phyloP scores from a whole-genome alignment of 2,888 invertebrate genomes.

The Tortrix viridana region DNA sequence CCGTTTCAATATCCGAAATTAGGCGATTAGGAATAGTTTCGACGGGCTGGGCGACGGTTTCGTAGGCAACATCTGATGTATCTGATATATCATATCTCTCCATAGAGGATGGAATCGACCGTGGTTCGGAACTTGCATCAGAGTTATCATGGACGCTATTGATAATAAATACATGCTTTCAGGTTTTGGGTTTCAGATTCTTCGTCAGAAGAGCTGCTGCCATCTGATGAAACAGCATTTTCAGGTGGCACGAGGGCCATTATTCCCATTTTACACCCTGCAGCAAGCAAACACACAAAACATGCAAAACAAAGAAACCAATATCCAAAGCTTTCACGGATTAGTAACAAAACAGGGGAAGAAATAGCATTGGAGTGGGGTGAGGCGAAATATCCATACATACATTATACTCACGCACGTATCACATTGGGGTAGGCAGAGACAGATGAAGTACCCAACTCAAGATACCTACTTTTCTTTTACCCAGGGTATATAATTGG shows the following conservation, averaged over 20 bases:
- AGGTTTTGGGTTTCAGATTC: neutral
- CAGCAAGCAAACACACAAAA: constrained; percentile 11
- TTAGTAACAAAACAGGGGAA: too few species aligned
- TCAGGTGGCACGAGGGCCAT: constrained; percentile 13
- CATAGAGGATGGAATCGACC: constrained; percentile 3
- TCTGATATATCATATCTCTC: constrained; percentile 6
- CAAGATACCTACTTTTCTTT: too few species aligned
- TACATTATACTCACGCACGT: too few species aligned
- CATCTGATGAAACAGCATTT: constrained; percentile 2
- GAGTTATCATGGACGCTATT: neutral
- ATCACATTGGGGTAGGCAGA: too few species aligned
- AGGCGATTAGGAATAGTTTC: neutral
- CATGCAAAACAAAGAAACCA: constrained; percentile 1
- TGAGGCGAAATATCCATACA: too few species aligned
- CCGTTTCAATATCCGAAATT: constrained; percentile 1
- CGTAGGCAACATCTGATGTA: neutral
- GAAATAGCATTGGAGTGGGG: too few species aligned
- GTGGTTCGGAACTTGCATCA: constrained; percentile 4
- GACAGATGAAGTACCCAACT: too few species aligned
- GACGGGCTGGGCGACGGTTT: neutral
- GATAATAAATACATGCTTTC: too few species aligned
- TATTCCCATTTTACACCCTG: constrained; percentile 16
- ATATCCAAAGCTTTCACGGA: neutral
- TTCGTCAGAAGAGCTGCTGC: constrained; percentile 1
- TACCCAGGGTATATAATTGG: too few species aligned